Evolutionary conservation across 53 echinoderm and acorn worm species (phyloP).

Genomic region (Mesocentrotus franciscanus): DNA sequence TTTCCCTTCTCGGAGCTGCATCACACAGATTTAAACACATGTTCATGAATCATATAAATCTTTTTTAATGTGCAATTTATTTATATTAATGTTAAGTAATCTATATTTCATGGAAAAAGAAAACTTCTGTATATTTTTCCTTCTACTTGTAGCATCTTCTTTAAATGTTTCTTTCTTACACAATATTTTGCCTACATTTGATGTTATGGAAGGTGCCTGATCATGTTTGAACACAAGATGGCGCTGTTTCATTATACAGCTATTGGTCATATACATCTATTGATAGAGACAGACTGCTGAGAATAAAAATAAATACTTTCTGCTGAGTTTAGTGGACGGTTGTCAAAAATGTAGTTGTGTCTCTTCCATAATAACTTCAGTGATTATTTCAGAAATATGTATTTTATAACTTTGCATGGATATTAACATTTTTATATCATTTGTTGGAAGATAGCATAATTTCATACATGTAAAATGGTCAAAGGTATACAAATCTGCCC

Average conservation of each 20-base stretch:
- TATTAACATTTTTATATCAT: no score
- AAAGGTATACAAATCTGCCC: no score
- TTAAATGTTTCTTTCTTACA: background rate
- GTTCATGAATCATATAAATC: background rate
- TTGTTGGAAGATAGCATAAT: no score
- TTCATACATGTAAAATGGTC: no score
- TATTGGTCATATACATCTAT: background rate
- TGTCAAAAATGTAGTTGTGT: no score
- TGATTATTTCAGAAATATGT: no score
- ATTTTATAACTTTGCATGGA: no score
- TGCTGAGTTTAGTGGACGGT: no score
- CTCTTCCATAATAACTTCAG: no score
- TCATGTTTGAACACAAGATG: background rate
- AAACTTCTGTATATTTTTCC: background rate
- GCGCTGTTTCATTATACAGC: constrained; percentile 21
- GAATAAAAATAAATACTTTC: no score
- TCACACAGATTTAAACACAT: background rate
- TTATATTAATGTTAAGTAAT: background rate
- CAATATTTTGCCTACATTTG: background rate
- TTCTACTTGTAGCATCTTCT: background rate
- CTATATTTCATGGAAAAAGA: background rate
- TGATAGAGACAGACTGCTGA: background rate
- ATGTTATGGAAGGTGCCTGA: background rate
- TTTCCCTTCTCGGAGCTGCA: no score
- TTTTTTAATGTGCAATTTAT: background rate